Base-by-base conservation (phyloP, 2,888 invertebrate species). In the Stegana nigrithorax region DNA sequence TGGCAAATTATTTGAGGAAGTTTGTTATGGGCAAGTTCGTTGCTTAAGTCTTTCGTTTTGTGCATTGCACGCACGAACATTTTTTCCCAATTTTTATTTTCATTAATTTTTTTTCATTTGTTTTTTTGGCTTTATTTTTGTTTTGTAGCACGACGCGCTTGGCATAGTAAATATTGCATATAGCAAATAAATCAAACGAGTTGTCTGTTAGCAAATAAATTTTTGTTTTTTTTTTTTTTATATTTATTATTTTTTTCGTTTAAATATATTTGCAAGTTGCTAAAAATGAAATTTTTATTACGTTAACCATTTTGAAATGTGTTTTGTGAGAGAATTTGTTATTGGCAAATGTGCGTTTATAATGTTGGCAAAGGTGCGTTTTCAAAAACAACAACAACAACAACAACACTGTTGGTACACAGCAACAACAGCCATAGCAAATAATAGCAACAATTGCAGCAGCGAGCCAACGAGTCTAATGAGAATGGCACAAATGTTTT, bases 1-100 rank as follows among this genome's bases (percentile, higher is more conserved):
- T n/a, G n/a, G n/a, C 71, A 74, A 76, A 76, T 76, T 76, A 68
- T 73, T 74, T 65, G 69, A 73, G 76, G 76, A 74, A 74, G 73
- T 70, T 67, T 67, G 53, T 39, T n/a, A n/a, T n/a, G 39, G 72
- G 50, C 63, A 59, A 66, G 67, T 75, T 69, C 36, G 66, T 64
- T 65, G 64, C 60, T 62, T 62, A 68, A 65, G 69, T 67, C 67
- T 66, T 70, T 57, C 55, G 65, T 59, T 67, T 65, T 51, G 21
- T 14, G 39, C 14, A 14, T 39, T 10, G 32, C n/a, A n/a, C n/a
- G n/a, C n/a, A n/a, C n/a, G 66, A 66, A 60, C 57, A 53, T 66
- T 64, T 70, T 68, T 67, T 36, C 25, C 27, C 5, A 26, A 17
- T 39, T 17, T 27, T 21, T 53, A 29, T 57, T 57, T 61, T 59